A percentile compares a stretch with the other conserved stretches of the same genome.
These are phyloP conservation scores for Sinopyrophorus schimmeli DNA, from an alignment of 2,888 invertebrate genomes.

Conservation along the genomic window DNA sequence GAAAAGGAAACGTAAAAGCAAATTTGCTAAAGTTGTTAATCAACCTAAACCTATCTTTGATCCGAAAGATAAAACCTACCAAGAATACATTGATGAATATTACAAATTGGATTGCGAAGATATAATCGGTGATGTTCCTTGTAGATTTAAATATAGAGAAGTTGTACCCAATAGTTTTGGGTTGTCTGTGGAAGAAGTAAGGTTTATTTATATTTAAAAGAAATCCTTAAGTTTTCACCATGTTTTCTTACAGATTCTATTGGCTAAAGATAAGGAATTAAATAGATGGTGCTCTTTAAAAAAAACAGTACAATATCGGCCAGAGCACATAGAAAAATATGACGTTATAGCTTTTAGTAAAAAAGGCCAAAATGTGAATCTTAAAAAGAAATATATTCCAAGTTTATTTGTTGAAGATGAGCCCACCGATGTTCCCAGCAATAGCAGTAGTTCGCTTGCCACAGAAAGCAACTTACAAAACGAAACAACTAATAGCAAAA, in stretches of 20 bases:
- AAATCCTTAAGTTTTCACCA: too few relatives aligned
- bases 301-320: conserved; percentile 77
- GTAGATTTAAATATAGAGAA: conserved; percentile 89
- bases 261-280: conserved; percentile 89
- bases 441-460: conserved; percentile 6
- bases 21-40: conserved; percentile 73
- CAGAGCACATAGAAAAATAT: conserved; percentile 76
- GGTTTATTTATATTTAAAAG: too few relatives aligned
- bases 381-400: conserved; percentile 78
- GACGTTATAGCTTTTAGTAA: conserved; percentile 76
- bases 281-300: conserved; percentile 95
- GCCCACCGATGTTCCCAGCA: background rate
- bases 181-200: conserved; percentile 85
- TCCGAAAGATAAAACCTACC: conserved; percentile 76
- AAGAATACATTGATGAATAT: conserved; percentile 91
- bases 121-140: conserved; percentile 87
- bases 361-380: conserved; percentile 70
- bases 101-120: conserved; percentile 96
- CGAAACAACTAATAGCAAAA: conserved; percentile 14
- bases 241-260: conserved; percentile 82
- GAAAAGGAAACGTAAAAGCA: conserved; percentile 61
- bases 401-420: conserved; percentile 68
- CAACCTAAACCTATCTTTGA: conserved; percentile 83
- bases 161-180: conserved; percentile 92
- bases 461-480: too few relatives aligned